Base-by-base conservation (phyloP, 1,140 invertebrate species). In the Drosophila athabasca region DNA sequence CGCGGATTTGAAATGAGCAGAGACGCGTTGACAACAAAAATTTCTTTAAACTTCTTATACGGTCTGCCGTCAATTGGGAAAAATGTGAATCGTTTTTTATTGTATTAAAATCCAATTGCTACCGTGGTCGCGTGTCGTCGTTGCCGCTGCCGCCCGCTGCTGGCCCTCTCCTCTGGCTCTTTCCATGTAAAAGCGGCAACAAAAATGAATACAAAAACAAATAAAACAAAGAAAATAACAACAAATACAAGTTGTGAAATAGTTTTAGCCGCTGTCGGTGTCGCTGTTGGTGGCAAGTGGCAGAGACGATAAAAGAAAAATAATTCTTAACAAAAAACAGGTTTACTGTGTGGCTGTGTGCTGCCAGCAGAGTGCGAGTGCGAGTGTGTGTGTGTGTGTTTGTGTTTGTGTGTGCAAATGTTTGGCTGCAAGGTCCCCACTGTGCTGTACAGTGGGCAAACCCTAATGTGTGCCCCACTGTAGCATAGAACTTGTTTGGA, bases 171-270 rank as follows among this genome's bases (percentile, higher is more conserved):
- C 17, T 19, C 17, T 19, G 17, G 17, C 17, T 19, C 17, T 19
- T 19, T 19, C 17, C 0, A 19, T 19, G 17, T 19, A 19, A 19
- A 19, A 19, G 17, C 17, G 17, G 17, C 71, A 51, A 55, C 55
- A 75, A 59, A 31, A 45, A 39, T 51, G 54, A 39, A 45, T 45
- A 57, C 58, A 74, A 43, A 58, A 22, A 45, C 35, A 62, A 51
- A 46, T 35, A 17, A 53, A 43, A 29, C 31, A 65, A 31, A 31
- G 46, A 53, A 53, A 43, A 29, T 19, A 65, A 31, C 41, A 52
- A 53, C 31, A 52, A 17, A 66, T 55, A 75, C 41, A 66, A 73
- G 41, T 76, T 76, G 71, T 58, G 72, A 76, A 76, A 76, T 67
- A 76, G 50, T 73, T 72, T 26, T 55, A 50, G 45, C 19, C 3